Evolutionary conservation across 2,797 vertebrate genomes (phyloP).

Genomic region (Anolis apletophallus): DNA sequence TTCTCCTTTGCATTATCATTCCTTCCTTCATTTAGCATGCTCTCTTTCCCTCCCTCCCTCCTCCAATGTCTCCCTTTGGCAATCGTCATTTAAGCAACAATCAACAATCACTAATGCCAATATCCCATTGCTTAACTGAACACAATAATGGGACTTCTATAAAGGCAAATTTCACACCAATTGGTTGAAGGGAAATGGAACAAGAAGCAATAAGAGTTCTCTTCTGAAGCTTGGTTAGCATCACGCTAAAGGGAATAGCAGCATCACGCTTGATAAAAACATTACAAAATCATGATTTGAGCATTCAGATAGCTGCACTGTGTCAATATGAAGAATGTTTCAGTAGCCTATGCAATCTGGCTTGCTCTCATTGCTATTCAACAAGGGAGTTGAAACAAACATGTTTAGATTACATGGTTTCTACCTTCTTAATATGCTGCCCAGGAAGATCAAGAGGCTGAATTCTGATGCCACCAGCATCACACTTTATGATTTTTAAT

Average conservation of each 20-base stretch:
- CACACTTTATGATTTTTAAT: not conserved
- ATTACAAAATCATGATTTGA: not conserved
- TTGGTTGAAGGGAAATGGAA: not conserved
- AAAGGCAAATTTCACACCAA: conserved; percentile 28
- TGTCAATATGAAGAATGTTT: not conserved
- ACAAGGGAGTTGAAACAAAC: not conserved
- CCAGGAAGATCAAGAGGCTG: not conserved
- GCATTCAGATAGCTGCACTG: not conserved
- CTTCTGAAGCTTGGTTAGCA: conserved; percentile 4
- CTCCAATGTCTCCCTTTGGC: conserved; percentile 15
- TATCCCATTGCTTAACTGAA: conserved; percentile 33
- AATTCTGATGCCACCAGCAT: not conserved
- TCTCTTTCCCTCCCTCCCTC: not conserved
- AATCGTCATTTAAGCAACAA: conserved; percentile 29
- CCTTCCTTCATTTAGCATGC: conserved; percentile 18
- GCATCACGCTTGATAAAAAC: not conserved
- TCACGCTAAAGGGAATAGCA: not conserved
- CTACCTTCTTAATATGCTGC: not conserved
- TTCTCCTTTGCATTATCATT: conserved; percentile 11
- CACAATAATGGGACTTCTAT: conserved; percentile 15
- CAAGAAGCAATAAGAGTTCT: conserved; percentile 6
- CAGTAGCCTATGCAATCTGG: not conserved
- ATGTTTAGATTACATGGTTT: not conserved
- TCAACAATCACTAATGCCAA: conserved; percentile 27
- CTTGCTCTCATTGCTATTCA: not conserved